Evolutionary conservation across 2,113 vertebrate genomes (phyloP).

Genomic region (Burhinus oedicnemus): DNA sequence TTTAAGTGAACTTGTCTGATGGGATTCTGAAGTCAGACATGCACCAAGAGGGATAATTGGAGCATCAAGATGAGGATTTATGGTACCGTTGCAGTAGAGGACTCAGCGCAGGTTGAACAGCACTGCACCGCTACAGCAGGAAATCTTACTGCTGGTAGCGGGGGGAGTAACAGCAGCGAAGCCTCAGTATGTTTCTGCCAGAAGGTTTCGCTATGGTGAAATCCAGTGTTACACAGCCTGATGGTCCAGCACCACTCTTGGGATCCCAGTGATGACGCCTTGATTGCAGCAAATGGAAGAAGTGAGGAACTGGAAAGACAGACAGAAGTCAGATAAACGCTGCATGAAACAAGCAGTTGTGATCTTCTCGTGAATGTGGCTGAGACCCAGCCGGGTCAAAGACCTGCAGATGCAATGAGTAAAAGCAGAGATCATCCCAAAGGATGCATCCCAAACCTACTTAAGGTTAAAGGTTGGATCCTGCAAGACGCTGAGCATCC

Average conservation of each 20-base stretch:
- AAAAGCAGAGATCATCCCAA: neutral
- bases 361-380: conserved; percentile 3
- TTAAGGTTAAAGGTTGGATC: neutral
- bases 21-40: neutral
- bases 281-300: conserved; percentile 9
- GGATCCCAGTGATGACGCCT: neutral
- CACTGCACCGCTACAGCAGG: neutral
- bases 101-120: neutral
- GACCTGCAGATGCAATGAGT: neutral
- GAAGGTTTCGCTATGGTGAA: conserved; percentile 32
- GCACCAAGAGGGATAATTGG: neutral
- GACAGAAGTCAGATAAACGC: neutral
- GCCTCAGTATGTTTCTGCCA: neutral
- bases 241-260: conserved; percentile 22
- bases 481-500: neutral
- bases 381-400: conserved; percentile 40
- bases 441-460: neutral
- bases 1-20: conserved; percentile 38
- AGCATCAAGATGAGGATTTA: neutral
- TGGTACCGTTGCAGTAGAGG: neutral
- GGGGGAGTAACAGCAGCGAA: neutral
- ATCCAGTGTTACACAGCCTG: conserved; percentile 31
- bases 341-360: conserved; percentile 16
- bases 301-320: neutral
- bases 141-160: neutral